Conservation (phyloP, 2,888 invertebrate genomes). For the Ernsta delagoae region DNA sequence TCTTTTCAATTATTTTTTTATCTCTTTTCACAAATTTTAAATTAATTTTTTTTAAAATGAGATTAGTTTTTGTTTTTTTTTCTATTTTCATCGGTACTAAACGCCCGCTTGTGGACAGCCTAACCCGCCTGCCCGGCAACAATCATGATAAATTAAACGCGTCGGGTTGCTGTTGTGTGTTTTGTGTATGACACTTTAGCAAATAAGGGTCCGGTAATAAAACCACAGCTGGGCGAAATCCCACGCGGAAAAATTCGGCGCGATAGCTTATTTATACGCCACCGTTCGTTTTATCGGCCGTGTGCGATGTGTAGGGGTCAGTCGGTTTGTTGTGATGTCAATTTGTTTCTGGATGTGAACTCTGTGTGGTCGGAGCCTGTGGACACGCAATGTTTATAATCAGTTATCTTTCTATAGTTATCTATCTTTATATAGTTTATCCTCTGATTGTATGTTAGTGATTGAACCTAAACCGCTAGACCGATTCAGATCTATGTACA, state of each 20-base stretch:
- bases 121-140: slow-evolving; percentile 15
- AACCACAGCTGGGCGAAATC: slow-evolving; percentile 28
- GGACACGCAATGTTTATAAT: not conserved
- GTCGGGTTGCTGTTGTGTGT: slow-evolving; percentile 27
- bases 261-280: slow-evolving; percentile 23
- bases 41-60: no score
- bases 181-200: slow-evolving; percentile 42
- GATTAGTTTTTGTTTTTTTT: no score
- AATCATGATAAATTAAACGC: slow-evolving; percentile 31
- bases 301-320: not conserved
- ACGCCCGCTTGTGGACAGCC: slow-evolving; percentile 1
- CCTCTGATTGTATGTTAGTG: no score
- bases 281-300: not conserved
- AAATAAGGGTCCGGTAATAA: slow-evolving; percentile 41
- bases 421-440: no score
- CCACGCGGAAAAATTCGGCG: slow-evolving; percentile 18
- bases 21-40: no score
- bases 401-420: no score
- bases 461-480: no score
- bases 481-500: no score
- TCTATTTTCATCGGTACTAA: no score
- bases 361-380: not conserved
- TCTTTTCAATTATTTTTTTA: no score
- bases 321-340: not conserved
- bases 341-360: not conserved